Percentiles rank a stretch among this genome's conserved stretches.
phyloP scores from a whole-genome alignment of 1,140 invertebrate species.

The Colletes gigas region DNA sequence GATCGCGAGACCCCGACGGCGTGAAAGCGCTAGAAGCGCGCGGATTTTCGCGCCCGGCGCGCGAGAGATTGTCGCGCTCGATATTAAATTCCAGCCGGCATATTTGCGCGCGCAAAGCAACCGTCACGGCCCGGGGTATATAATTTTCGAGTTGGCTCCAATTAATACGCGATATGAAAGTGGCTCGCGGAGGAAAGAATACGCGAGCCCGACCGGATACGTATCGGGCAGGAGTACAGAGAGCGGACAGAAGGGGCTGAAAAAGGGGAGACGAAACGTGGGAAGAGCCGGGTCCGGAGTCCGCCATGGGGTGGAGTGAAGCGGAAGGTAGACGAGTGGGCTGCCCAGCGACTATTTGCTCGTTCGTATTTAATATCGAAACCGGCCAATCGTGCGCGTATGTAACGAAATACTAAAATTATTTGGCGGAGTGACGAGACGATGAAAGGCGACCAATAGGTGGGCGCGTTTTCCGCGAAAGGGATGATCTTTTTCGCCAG shows the following conservation, averaged over 20 bases:
- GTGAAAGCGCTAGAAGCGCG: constrained; percentile 45
- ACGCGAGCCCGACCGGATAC: constrained; percentile 12
- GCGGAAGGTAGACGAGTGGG: constrained; percentile 46
- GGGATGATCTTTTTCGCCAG: constrained; percentile 10
- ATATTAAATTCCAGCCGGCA: constrained; percentile 67
- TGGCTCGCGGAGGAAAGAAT: constrained; percentile 57
- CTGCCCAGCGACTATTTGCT: constrained; percentile 59
- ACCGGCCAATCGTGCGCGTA: constrained; percentile 64
- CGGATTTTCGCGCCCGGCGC: constrained; percentile 63
- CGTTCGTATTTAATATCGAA: constrained; percentile 68
- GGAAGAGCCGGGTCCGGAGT: constrained; percentile 1
- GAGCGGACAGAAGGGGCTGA: constrained; percentile 5
- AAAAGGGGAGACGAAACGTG: constrained; percentile 18
- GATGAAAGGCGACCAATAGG: not conserved
- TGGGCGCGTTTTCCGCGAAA: not conserved
- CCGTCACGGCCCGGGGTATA: constrained; percentile 54
- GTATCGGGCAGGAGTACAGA: constrained; percentile 1
- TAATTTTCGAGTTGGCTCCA: constrained; percentile 69
- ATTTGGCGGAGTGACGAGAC: constrained; percentile 40
- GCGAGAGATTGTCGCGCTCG: constrained; percentile 35
- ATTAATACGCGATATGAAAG: constrained; percentile 68
- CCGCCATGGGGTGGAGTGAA: constrained; percentile 1
- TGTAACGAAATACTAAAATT: constrained; percentile 67
- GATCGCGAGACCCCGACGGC: constrained; percentile 33
- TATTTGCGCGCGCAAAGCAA: constrained; percentile 61